Base-by-base conservation (phyloP, 2,888 invertebrate genomes). In the Pristionchus fissidentatus region DNA sequence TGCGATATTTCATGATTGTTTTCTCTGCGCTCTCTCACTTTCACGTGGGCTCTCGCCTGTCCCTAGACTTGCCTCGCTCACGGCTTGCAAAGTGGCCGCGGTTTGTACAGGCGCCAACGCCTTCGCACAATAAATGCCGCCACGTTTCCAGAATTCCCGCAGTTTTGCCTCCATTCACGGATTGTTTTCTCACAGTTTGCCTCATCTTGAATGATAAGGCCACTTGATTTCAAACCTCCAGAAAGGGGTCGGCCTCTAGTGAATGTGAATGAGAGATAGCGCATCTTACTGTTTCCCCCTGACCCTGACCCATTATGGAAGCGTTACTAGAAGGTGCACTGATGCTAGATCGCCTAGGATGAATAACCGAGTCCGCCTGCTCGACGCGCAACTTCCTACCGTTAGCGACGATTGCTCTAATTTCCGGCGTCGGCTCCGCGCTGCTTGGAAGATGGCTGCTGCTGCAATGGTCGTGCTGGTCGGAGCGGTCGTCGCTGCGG, bases 401-500 rank as follows among this genome's bases (percentile, higher is more conserved):
- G 66, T 38, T 22, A 13, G 35, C 38, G 57, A 57, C 35, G 38
- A 66, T 32, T 38, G 38, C 41, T 38, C 66, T 66, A 66, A 19
- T 66, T 66, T 66, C 66, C 66, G 66, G 66, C 66, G 4, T n/a
- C 66, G 38, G 66, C 38, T n/a, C 22, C 5, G 35, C 38, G 32
- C 15, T n/a, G n/a, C 38, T 35, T 38, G 22, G 38, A 66, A 38
- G 66, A 66, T 66, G 66, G 66, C 13, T 32, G 38, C 38, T 19
- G 66, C 66, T 66, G 66, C 66, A 41, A 38, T 38, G 66, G 38
- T 66, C 66, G 66, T 66, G 66, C 66, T 66, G 7, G 66, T 66
- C 22, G n/a, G n/a, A n/a, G 32, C 41, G 38, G 66, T 38, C 15
- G 66, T 66, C 3, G 66, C 66, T 3, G 66, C 66, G 7, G 41